Base-by-base conservation (phyloP, 2,113 vertebrate species). In the Nannobrachium achirus region DNA sequence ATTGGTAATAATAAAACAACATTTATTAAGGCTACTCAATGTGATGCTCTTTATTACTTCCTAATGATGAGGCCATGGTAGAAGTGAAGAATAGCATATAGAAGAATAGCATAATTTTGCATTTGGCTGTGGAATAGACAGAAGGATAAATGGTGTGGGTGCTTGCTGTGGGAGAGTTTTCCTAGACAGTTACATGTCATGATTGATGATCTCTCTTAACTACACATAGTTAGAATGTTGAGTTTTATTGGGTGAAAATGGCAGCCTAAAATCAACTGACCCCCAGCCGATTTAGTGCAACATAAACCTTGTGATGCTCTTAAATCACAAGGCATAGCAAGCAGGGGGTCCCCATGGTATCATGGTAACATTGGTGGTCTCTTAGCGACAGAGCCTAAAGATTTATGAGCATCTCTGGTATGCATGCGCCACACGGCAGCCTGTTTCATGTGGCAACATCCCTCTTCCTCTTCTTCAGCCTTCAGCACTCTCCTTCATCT, bases 201-300 rank as follows among this genome's bases (percentile, higher is more conserved):
- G 45, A 10, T 15, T 41, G 16, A 65, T 20, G 18, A 9, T 40
- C 41, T 25, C 25, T 19, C 57, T 55, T 51, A 55, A 46, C 1
- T 42, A 1, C 0, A 1, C n/a, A 6, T 11, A 8, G 39, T 79
- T 33, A 58, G 39, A 14, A n/a, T 50, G 56, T 63, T 18, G n/a
- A 59, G 59, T 76, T 84, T 86, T 80, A 84, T 60, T 69, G 69
- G 0, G 71, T 82, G 76, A 63, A 67, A 83, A 86, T 46, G 39
- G 80, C 63, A 39, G 50, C 53, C 46, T 44, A 78, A 81, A 72
- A 56, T 60, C 64, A 69, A 53, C 59, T 16, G 10, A 1, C 56
- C 53, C 38, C 16, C 16, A 1, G 0, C 15, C 58, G 20, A 16
- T 68, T 78, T 44, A 59, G 58, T 55, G 73, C 73, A 81, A 77